These are phyloP conservation scores for Hipparchia sbordonii DNA, from an alignment of 2,888 invertebrate genomes.

Conservation along the genomic window DNA sequence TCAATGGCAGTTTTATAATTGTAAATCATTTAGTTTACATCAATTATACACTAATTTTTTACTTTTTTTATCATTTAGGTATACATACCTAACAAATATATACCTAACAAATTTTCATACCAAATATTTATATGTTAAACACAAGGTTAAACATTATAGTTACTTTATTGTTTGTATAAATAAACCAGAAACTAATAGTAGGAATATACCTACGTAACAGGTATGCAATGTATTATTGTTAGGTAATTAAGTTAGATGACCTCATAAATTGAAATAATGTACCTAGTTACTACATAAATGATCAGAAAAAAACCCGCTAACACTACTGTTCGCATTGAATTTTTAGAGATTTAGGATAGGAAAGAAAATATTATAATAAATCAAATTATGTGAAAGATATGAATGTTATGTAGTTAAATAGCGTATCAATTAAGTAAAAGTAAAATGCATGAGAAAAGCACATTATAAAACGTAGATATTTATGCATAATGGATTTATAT, in stretches of 20 bases:
- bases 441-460: conserved; percentile 17
- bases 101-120: background rate
- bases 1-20: conserved; percentile 17
- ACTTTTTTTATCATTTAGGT: too few species aligned
- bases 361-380: background rate
- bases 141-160: background rate
- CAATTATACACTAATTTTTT: too few species aligned
- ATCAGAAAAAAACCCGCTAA: background rate
- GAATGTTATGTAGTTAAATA: conserved; percentile 20
- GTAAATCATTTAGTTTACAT: background rate
- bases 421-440: background rate
- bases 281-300: background rate
- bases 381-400: conserved; percentile 17
- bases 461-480: conserved; percentile 23
- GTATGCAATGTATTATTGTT: too few species aligned
- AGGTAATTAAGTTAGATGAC: background rate
- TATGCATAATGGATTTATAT: conserved; percentile 16
- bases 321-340: conserved; percentile 37
- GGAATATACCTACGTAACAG: background rate
- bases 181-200: too few species aligned
- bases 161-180: too few species aligned
- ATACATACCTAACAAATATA: too few species aligned
- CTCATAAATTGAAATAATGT: background rate
- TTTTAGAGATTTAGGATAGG: conserved; percentile 25
- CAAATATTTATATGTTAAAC: background rate